Base-by-base conservation (phyloP, 92 coral and sea anemone species). In the Phenganax stokvisi region DNA sequence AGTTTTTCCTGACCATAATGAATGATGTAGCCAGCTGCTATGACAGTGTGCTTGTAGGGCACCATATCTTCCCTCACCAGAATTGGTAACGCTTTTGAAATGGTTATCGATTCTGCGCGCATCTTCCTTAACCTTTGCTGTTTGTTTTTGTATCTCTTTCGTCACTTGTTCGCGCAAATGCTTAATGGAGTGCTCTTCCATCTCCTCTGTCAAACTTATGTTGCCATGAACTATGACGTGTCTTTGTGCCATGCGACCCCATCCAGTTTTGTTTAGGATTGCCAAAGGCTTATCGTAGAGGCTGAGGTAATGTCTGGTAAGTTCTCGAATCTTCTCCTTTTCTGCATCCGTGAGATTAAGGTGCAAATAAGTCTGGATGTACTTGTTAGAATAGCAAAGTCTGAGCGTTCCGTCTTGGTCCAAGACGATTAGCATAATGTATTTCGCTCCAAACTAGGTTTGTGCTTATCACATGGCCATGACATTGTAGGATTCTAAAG, bases 201-300 rank as follows among this genome's bases (percentile, higher is more conserved):
- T 68, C 70, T 81, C 63, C 15, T 7, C 0, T 2, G 84, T 51
- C 13, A 81, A 71, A 31, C 47, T 51, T 15, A 81, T 31, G 29
- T 53, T 74, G 47, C 86, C 74, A 59, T 75, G 73, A 16, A 83
- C 86, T 3, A 83, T 20, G 9, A 83, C 83, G 77, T 83, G 31
- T 83, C 86, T 83, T 30, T 83, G 86, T 5, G 83, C 74, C 20
- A 83, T 83, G 0, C 85, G 15, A 2, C 85, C 85, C 85, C 85
- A 81, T 12, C 81, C 85, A n/a, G 85, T 81, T 51, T 54, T 44
- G 60, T 59, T 29, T 12, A 83, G 57, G 27, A 83, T 72, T 12
- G 74, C 86, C 64, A 83, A 57, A 27, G 86, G 86, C 75, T 83
- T 74, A 60, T 70, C 71, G 47, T 28, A 61, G 30, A 83, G 28